phyloP scores from a whole-genome alignment of 1,140 invertebrate species.

The Choristoneura fumiferana region DNA sequence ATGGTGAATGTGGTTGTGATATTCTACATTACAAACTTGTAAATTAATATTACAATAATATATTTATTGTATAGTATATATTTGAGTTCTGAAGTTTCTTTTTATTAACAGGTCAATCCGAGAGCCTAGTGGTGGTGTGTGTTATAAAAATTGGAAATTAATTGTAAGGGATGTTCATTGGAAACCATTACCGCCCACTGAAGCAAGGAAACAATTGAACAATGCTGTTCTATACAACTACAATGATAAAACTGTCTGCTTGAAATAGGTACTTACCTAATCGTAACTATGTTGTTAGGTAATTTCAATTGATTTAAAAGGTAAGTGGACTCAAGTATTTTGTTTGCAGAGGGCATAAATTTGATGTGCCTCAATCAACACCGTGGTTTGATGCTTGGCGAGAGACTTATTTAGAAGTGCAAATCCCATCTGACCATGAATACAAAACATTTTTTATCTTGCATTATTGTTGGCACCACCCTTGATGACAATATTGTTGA shows the following conservation, averaged over 20 bases:
- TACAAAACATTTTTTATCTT: slow-evolving; percentile 96
- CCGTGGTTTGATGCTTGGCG: slow-evolving; percentile 99
- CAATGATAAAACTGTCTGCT: slow-evolving; percentile 80
- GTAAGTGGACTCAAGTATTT: slow-evolving; percentile 23
- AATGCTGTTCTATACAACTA: slow-evolving; percentile 88
- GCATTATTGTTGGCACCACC: slow-evolving; percentile 92
- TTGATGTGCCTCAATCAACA: slow-evolving; percentile 86
- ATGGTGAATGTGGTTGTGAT: slow-evolving; percentile 6
- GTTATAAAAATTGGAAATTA: slow-evolving; percentile 90
- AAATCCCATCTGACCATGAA: slow-evolving; percentile 96
- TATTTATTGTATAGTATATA: no score
- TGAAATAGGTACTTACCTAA: slow-evolving; percentile 54
- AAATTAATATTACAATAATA: no score
- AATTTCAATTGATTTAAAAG: slow-evolving; percentile 17
- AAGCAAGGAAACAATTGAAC: slow-evolving; percentile 92
- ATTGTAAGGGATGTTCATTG: slow-evolving; percentile 89
- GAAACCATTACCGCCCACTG: slow-evolving; percentile 88
- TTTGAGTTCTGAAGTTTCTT: slow-evolving; percentile 14
- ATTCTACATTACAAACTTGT: background rate
- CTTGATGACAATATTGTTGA: slow-evolving; percentile 89
- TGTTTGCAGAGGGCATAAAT: slow-evolving; percentile 71
- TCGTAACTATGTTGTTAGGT: no score
- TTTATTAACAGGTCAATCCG: slow-evolving; percentile 83
- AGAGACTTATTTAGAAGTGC: slow-evolving; percentile 92
- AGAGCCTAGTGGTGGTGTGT: slow-evolving; percentile 87